Percentiles rank a stretch among this genome's conserved stretches.
phyloP scores from a whole-genome alignment of 2,888 invertebrate genomes.

The Caenorhabditis becei region DNA sequence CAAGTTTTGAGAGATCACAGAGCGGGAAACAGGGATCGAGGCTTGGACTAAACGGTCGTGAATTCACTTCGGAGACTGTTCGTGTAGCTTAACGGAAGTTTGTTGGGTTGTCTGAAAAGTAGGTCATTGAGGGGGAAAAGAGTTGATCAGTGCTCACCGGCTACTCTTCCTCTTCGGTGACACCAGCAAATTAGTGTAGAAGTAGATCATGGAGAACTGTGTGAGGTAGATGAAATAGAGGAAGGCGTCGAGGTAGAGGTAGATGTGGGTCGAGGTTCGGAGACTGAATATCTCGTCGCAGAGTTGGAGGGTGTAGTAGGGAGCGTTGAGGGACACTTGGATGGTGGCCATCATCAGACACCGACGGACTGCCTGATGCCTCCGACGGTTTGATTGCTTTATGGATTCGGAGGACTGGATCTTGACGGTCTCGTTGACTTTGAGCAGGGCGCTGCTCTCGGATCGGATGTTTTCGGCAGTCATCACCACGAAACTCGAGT shows the following conservation, averaged over 20 bases:
- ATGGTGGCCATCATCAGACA: constrained; percentile 76
- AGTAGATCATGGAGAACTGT: constrained; percentile 74
- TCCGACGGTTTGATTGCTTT: constrained; percentile 56
- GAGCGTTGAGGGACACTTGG: constrained; percentile 75
- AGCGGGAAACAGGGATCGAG: background rate
- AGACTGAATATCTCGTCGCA: constrained; percentile 73
- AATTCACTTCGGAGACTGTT: constrained; percentile 49
- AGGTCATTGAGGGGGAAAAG: background rate
- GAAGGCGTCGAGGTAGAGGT: constrained; percentile 74
- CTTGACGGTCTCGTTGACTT: constrained; percentile 58
- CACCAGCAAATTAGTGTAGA: constrained; percentile 67
- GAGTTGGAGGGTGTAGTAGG: constrained; percentile 75
- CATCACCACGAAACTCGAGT: constrained; percentile 59
- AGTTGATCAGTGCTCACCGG: constrained; percentile 26
- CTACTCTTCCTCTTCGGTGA: constrained; percentile 53
- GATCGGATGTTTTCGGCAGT: constrained; percentile 52
- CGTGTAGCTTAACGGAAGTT: constrained; percentile 47
- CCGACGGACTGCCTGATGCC: constrained; percentile 73
- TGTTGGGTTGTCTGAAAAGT: constrained; percentile 42
- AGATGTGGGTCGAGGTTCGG: constrained; percentile 50
- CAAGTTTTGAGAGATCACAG: constrained; percentile 31
- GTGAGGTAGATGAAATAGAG: constrained; percentile 75
- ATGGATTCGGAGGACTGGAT: constrained; percentile 69
- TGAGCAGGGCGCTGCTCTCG: constrained; percentile 25
- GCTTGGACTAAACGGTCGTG: constrained; percentile 17